phyloP scores from a whole-genome alignment of 2,797 vertebrate species.

The Chloroceryle amazona region DNA sequence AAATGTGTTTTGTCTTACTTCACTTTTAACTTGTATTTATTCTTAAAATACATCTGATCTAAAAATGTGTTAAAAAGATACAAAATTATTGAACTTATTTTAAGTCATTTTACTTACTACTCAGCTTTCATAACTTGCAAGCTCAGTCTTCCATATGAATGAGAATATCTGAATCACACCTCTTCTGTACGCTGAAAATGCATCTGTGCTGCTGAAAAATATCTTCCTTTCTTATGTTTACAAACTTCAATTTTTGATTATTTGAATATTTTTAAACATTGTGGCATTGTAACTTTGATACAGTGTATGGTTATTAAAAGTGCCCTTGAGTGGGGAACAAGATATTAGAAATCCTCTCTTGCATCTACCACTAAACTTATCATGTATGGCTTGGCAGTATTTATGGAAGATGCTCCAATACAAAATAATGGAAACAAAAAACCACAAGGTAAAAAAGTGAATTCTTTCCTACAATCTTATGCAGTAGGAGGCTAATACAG shows the following conservation, averaged over 20 bases:
- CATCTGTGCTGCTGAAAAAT: background rate
- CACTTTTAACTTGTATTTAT: conserved; percentile 76
- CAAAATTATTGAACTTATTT: background rate
- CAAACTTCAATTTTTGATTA: background rate
- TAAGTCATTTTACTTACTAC: background rate
- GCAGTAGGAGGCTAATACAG: background rate
- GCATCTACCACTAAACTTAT: background rate
- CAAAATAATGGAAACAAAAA: background rate
- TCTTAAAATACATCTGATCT: conserved; percentile 58
- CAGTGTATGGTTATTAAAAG: background rate
- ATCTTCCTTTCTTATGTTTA: background rate
- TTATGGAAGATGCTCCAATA: background rate
- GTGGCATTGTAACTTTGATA: background rate
- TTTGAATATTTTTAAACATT: background rate
- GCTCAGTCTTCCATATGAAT: background rate
- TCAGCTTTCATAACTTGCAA: background rate
- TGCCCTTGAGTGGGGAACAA: background rate
- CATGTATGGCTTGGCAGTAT: background rate
- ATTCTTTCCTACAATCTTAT: background rate
- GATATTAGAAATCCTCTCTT: background rate
- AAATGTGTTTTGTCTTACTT: conserved; percentile 80
- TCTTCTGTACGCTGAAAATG: background rate
- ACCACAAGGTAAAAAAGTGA: background rate
- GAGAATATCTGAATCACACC: background rate
- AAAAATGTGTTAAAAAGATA: conserved; percentile 24